These are phyloP conservation scores for Odontesthes bonariensis DNA, from an alignment of 2,113 vertebrate species.

Conservation along the genomic window DNA sequence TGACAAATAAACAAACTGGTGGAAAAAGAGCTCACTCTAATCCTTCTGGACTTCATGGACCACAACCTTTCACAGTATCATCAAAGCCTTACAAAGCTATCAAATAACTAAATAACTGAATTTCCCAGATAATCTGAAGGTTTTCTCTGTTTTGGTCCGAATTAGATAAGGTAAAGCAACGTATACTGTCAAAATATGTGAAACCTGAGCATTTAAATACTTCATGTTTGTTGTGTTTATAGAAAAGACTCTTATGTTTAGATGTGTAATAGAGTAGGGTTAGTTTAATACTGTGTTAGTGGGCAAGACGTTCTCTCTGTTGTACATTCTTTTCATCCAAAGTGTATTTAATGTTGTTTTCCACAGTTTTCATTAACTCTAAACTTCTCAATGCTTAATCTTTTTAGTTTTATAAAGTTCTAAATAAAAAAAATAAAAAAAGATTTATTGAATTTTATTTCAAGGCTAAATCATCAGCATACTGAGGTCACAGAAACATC, in stretches of 20 bases:
- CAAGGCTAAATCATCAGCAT: slow-evolving; percentile 1
- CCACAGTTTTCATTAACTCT: slow-evolving; percentile 52
- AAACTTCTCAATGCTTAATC: slow-evolving; percentile 33
- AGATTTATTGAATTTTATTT: slow-evolving; percentile 2
- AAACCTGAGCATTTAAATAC: slow-evolving; percentile 48
- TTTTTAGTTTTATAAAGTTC: slow-evolving; percentile 58
- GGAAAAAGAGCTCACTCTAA: slow-evolving; percentile 10
- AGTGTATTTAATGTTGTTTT: slow-evolving; percentile 76
- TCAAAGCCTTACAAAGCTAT: background rate
- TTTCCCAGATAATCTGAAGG: slow-evolving; percentile 35
- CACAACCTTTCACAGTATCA: background rate
- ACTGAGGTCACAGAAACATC: slow-evolving; percentile 17
- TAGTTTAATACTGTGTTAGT: slow-evolving; percentile 52
- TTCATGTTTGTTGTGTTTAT: slow-evolving; percentile 58
- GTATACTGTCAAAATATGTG: slow-evolving; percentile 27
- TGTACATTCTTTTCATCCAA: slow-evolving; percentile 71
- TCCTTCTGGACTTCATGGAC: slow-evolving; percentile 23
- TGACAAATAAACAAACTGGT: background rate
- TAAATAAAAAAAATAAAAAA: slow-evolving; percentile 59
- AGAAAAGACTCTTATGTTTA: slow-evolving; percentile 65
- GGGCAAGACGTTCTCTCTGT: slow-evolving; percentile 53
- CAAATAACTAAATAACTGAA: slow-evolving; percentile 9
- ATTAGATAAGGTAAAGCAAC: slow-evolving; percentile 12
- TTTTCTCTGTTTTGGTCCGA: background rate
- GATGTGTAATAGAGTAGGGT: slow-evolving; percentile 64